Percentiles rank a stretch among this genome's conserved stretches.
Conservation (phyloP, 1,140 invertebrate species). For the Ladona fulva region DNA sequence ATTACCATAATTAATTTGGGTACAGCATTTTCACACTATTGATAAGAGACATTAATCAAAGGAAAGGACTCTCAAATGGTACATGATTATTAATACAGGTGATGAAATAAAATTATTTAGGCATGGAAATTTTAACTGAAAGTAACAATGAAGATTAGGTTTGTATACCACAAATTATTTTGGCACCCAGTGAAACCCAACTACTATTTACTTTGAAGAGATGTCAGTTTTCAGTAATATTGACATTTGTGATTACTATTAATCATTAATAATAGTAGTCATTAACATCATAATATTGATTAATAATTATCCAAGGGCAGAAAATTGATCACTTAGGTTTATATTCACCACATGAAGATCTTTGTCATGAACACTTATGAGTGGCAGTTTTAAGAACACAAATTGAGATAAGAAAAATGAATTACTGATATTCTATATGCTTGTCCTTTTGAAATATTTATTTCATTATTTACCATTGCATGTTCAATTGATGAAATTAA, state of each 20-base stretch:
- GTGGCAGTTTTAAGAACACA: background rate
- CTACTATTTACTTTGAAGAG: background rate
- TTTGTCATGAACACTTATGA: background rate
- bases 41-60: background rate
- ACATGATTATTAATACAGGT: background rate
- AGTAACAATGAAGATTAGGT: background rate
- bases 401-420: no score
- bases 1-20: no score
- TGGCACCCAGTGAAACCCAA: background rate
- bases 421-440: no score
- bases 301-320: no score
- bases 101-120: background rate
- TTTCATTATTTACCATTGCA: no score
- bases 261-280: background rate
- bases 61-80: background rate
- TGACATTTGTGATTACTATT: background rate
- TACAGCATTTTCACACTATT: no score
- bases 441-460: no score
- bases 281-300: no score
- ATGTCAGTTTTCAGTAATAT: background rate
- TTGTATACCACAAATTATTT: background rate
- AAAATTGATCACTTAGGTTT: background rate
- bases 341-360: background rate
- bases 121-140: background rate
- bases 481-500: no score